Percentiles rank a stretch among this genome's conserved stretches.
Evolutionary conservation across 2,888 invertebrate genomes (phyloP).

Genomic region (Drosophila merina): DNA sequence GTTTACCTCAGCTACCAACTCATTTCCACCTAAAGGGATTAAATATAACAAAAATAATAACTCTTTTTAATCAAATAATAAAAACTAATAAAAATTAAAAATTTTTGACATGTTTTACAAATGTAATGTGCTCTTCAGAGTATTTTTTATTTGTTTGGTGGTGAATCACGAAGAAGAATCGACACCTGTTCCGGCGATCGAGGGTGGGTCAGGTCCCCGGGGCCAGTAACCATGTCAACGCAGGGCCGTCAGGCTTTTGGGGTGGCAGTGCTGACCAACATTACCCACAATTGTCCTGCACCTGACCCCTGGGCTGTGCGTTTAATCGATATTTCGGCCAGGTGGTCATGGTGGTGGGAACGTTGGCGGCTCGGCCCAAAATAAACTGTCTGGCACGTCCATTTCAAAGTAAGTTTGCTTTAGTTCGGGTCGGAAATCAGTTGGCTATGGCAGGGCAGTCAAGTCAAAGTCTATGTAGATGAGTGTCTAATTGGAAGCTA

Average conservation of each 20-base stretch:
- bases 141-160: neutral
- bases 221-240: conserved; percentile 43
- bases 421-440: conserved; percentile 46
- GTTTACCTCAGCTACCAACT: no score
- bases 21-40: no score
- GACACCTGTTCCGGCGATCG: conserved; percentile 27
- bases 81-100: no score
- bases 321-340: conserved; percentile 72
- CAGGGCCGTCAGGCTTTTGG: conserved; percentile 25
- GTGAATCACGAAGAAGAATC: conserved; percentile 6
- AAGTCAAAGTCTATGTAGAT: conserved; percentile 43
- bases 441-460: conserved; percentile 65
- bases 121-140: neutral
- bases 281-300: conserved; percentile 51
- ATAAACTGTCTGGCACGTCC: conserved; percentile 53
- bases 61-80: no score
- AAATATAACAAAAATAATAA: no score
- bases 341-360: conserved; percentile 45
- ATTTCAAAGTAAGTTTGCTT: neutral
- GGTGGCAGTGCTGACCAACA: conserved; percentile 70
- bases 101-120: no score
- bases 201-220: conserved; percentile 19
- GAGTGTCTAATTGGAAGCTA: conserved; percentile 47
- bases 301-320: conserved; percentile 53
- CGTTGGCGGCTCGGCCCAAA: conserved; percentile 56